Base-by-base conservation (phyloP, 1,140 invertebrate genomes). In the Cephus cinctus region DNA sequence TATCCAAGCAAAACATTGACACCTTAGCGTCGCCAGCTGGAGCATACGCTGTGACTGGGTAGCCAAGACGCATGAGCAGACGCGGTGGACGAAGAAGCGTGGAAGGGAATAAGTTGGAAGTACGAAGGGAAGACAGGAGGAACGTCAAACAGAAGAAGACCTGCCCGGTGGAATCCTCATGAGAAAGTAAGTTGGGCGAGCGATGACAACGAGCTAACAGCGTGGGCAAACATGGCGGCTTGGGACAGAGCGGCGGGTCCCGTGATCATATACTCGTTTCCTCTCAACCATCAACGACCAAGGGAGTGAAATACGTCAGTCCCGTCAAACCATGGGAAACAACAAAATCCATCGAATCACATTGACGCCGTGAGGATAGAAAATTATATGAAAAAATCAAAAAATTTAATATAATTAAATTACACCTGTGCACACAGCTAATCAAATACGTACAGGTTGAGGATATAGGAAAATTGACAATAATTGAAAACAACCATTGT, bases 141-240 rank as follows among this genome's bases (percentile, higher is more conserved):
- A 14, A 57, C 62, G 61, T 69, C 56, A 71, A 71, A 69, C 65
- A 71, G 56, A 61, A 56, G 50, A 67, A 60, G 59, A 61, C 54
- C 52, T 61, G 55, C 49, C 48, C 48, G 52, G 47, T 56, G 47
- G 54, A 50, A 56, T 69, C 54, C 57, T 66, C 67, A 68, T 58
- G 65, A 64, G 61, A 63, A 69, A 64, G 65, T 67, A 69, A 69
- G 67, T 65, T 68, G 60, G 50, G 42, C 59, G 59, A 59, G 57
- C 60, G 61, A 68, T 67, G 69, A 73, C 72, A 75, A 68, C 65
- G 71, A 72, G 71, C 71, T 74, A 74, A 75, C 69, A 75, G 58
- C 55, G 59, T 71, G 50, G 41, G 65, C 59, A 75, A 75, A 75
- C 65, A 75, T 57, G 69, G 65, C 70, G 71, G 71, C 65, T 61